Evolutionary conservation across 1,140 invertebrate genomes (phyloP).

Genomic region (Platyura marginata): DNA sequence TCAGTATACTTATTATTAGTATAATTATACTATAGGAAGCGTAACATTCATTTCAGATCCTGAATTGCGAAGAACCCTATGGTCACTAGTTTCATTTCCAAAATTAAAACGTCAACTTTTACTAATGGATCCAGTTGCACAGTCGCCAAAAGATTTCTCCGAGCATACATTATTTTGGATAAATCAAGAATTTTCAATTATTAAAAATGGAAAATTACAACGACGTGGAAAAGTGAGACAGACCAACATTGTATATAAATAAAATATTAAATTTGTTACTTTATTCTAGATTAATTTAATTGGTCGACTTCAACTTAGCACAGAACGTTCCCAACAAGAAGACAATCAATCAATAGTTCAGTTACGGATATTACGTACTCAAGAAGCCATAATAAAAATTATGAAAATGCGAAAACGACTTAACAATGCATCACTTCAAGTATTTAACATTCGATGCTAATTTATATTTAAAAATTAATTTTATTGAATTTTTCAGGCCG

Average conservation of each 20-base stretch:
- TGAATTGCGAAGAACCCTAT: conserved; percentile 88
- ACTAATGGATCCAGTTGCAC: conserved; percentile 55
- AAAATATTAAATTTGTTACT: neutral
- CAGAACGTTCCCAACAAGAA: conserved; percentile 87
- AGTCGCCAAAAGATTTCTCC: conserved; percentile 81
- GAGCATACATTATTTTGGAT: conserved; percentile 90
- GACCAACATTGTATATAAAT: neutral
- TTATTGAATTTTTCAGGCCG: conserved; percentile 45
- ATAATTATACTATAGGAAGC: no score
- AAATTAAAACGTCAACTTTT: conserved; percentile 89
- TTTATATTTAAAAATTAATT: no score
- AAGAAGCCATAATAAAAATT: conserved; percentile 98
- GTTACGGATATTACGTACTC: conserved; percentile 70
- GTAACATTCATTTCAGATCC: conserved; percentile 48
- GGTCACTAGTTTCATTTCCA: conserved; percentile 93
- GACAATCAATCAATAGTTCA: conserved; percentile 97
- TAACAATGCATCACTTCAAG: conserved; percentile 81
- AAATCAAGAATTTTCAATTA: conserved; percentile 84
- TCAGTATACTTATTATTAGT: no score
- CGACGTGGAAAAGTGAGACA: conserved; percentile 66
- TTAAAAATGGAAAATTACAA: conserved; percentile 88
- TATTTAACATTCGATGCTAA: no score
- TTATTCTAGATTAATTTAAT: conserved; percentile 59
- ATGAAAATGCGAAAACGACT: conserved; percentile 94
- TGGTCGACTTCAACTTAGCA: conserved; percentile 82